phyloP scores from a whole-genome alignment of 2,113 vertebrate species.

The Dromas ardeola region DNA sequence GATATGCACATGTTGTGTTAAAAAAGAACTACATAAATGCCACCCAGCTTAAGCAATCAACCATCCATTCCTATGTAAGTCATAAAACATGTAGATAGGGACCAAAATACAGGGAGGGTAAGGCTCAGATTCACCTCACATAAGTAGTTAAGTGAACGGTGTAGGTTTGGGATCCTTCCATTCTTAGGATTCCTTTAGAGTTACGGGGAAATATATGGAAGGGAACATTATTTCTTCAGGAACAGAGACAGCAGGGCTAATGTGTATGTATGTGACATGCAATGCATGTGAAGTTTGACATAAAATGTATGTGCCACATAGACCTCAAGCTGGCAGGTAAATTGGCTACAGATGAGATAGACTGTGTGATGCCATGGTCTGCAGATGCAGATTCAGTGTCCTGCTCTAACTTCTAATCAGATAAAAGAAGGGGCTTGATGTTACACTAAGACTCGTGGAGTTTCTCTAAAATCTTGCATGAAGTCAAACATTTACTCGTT shows the following conservation, averaged over 20 bases:
- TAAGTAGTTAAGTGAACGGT: neutral
- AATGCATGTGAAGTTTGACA: neutral
- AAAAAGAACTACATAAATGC: neutral
- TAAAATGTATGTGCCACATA: neutral
- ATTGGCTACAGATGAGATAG: neutral
- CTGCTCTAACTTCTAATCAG: neutral
- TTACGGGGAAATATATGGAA: neutral
- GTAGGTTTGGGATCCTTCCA: neutral
- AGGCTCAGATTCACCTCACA: neutral
- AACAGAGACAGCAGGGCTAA: neutral
- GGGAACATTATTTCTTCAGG: neutral
- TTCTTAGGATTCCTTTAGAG: neutral
- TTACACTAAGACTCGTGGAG: neutral
- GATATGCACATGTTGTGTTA: neutral
- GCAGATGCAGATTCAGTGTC: neutral
- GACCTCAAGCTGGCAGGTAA: neutral
- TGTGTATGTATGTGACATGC: neutral
- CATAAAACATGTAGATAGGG: neutral
- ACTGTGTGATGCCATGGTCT: neutral
- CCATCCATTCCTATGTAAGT: neutral
- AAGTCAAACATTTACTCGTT: neutral
- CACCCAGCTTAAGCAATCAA: neutral
- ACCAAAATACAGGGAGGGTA: neutral
- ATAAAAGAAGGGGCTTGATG: neutral
- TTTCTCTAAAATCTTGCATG: neutral